Percentiles rank a stretch among this genome's conserved stretches.
These are phyloP conservation scores for Drosophila orosa DNA, from an alignment of 1,140 invertebrate species.

Conservation along the genomic window DNA sequence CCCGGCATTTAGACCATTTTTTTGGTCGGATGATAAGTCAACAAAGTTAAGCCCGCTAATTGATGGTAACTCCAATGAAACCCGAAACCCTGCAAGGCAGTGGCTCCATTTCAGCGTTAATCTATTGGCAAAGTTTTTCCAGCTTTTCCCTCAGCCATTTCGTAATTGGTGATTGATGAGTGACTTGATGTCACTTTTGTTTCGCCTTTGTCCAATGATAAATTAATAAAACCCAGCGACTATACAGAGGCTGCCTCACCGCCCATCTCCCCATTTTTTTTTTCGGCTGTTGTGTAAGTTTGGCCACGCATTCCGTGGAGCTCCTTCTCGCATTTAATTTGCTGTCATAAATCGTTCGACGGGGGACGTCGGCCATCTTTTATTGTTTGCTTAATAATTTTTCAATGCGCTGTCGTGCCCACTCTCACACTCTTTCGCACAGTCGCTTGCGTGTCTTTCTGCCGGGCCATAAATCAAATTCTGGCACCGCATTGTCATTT, in stretches of 20 bases:
- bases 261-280: constrained; percentile 25
- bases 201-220: constrained; percentile 66
- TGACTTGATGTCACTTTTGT: constrained; percentile 75
- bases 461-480: constrained; percentile 76
- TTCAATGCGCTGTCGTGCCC: constrained; percentile 62
- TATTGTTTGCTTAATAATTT: constrained; percentile 79
- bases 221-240: constrained; percentile 63
- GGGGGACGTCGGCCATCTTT: constrained; percentile 66
- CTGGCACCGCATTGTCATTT: constrained; percentile 81
- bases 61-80: constrained; percentile 40
- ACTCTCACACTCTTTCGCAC: constrained; percentile 41
- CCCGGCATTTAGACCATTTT: constrained; percentile 12
- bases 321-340: constrained; percentile 55
- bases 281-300: constrained; percentile 52
- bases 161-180: constrained; percentile 83
- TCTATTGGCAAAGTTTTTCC: constrained; percentile 71
- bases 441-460: constrained; percentile 64
- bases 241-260: constrained; percentile 25
- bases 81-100: constrained; percentile 2
- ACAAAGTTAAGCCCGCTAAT: constrained; percentile 12
- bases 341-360: constrained; percentile 64
- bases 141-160: constrained; percentile 38
- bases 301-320: constrained; percentile 45
- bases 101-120: constrained; percentile 59
- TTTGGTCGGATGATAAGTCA: background rate